Percentiles rank a stretch among this genome's conserved stretches.
These are phyloP conservation scores for Sipha flava DNA, from an alignment of 1,140 invertebrate species.

Conservation along the genomic window DNA sequence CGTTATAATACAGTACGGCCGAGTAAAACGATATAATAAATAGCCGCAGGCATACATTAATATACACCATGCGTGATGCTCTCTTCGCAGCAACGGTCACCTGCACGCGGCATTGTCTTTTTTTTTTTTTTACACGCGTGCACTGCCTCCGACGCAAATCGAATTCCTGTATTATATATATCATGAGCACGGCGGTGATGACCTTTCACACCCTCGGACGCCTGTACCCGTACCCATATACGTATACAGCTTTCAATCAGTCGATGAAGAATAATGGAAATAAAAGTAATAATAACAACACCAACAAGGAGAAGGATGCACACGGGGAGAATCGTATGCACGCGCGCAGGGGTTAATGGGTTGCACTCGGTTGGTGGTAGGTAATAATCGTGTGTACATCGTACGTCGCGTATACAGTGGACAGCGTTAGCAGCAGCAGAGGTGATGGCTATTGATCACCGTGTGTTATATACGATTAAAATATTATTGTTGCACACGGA, in stretches of 20 bases:
- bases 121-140: neutral
- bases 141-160: neutral
- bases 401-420: neutral
- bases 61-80: neutral
- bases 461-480: no score
- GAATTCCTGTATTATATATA: neutral
- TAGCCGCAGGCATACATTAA: no score
- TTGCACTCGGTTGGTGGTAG: neutral
- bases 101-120: neutral
- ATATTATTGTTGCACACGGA: neutral
- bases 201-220: constrained; percentile 5
- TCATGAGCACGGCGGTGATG: neutral
- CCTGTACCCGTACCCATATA: neutral
- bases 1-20: no score
- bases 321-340: neutral
- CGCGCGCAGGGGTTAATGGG: neutral
- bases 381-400: neutral
- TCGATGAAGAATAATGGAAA: neutral
- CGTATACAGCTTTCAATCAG: neutral
- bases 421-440: neutral
- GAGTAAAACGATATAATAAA: no score
- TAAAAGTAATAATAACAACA: neutral
- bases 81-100: no score
- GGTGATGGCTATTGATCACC: neutral
- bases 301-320: neutral